These are phyloP conservation scores for Luehdorfia chinensis DNA, from an alignment of 1,140 invertebrate genomes.

Conservation along the genomic window DNA sequence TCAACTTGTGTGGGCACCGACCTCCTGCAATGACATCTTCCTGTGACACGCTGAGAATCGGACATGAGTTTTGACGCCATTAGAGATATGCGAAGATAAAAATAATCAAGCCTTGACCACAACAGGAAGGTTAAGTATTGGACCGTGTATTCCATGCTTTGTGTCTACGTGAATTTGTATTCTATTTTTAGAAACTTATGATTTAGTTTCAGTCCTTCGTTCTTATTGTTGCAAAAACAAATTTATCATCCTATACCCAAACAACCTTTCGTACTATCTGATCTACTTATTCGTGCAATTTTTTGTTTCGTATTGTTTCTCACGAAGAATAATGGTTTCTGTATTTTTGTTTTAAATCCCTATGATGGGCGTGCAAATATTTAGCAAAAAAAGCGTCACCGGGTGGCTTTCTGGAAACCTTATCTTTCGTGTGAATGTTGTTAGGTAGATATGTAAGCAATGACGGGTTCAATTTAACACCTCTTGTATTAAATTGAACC, in stretches of 20 bases:
- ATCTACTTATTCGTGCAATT: conserved; percentile 63
- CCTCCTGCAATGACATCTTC: conserved; percentile 60
- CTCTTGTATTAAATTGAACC: no score
- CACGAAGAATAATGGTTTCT: conserved; percentile 45
- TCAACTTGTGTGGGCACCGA: conserved; percentile 62
- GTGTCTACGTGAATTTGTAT: conserved; percentile 13
- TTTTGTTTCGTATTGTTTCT: conserved; percentile 61
- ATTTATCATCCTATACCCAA: conserved; percentile 58
- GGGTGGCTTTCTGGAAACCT: conserved; percentile 33
- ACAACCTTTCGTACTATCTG: conserved; percentile 67
- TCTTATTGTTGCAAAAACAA: conserved; percentile 47
- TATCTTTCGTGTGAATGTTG: conserved; percentile 43
- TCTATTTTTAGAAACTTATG: conserved; percentile 19
- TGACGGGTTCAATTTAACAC: no score
- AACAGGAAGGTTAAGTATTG: conserved; percentile 36
- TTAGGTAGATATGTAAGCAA: conserved; percentile 19
- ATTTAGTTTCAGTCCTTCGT: conserved; percentile 10
- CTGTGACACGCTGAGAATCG: conserved; percentile 64
- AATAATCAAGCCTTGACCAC: conserved; percentile 70
- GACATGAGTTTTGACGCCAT: conserved; percentile 73
- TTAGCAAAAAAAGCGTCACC: conserved; percentile 40
- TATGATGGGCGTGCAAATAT: conserved; percentile 55
- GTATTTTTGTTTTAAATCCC: conserved; percentile 61
- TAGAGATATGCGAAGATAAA: conserved; percentile 66
- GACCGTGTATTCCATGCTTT: conserved; percentile 16